A percentile compares a stretch with the other conserved stretches of the same genome.
Conservation (phyloP, 2,113 vertebrate species). For the Accipiter virgatus region DNA sequence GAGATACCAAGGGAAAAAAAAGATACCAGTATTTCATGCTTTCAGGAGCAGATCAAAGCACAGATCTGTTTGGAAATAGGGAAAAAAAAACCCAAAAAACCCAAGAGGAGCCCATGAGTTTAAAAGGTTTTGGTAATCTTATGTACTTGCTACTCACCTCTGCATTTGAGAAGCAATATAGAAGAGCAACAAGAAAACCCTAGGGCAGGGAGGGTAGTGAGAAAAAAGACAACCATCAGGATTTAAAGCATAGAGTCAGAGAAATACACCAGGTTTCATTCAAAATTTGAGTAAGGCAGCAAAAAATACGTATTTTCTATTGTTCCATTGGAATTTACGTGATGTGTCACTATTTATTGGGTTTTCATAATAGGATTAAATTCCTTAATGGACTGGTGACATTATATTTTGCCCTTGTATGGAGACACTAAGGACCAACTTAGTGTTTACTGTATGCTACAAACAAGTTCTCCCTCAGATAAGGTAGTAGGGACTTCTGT, state of each 20-base stretch:
- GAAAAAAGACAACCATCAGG: neutral
- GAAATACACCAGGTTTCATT: neutral
- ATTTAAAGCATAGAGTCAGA: neutral
- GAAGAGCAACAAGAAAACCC: conserved; percentile 70
- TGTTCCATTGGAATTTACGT: neutral
- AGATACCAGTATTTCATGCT: neutral
- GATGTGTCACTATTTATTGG: neutral
- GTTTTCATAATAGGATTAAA: neutral
- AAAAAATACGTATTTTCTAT: neutral
- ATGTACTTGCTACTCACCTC: conserved; percentile 56
- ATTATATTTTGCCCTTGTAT: neutral
- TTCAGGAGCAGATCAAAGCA: neutral
- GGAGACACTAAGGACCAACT: neutral
- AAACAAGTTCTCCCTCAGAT: neutral
- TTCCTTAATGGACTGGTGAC: neutral
- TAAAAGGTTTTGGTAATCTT: neutral
- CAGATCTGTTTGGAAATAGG: neutral
- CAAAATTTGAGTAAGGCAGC: neutral
- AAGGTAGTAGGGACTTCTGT: neutral
- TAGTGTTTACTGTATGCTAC: neutral
- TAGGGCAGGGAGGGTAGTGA: neutral
- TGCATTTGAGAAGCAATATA: conserved; percentile 74
- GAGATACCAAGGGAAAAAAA: neutral
- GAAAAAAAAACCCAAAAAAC: neutral
- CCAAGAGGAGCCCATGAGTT: fast-evolving